Conservation (phyloP, 1,140 invertebrate species). For the Zeugodacus cucurbitae region DNA sequence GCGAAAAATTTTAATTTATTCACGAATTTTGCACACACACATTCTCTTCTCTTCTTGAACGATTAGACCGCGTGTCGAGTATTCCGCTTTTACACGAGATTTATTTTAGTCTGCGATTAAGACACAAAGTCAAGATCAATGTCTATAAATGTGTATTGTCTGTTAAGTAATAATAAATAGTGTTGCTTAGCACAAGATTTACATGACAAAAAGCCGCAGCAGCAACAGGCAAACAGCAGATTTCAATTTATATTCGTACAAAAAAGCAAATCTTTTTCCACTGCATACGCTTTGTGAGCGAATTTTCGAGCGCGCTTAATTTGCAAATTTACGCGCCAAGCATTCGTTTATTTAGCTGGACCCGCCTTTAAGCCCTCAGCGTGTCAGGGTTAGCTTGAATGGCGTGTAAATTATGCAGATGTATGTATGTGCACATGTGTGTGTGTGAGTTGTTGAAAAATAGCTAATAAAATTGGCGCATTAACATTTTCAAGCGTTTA, state of each 20-base stretch:
- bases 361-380: neutral
- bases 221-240: neutral
- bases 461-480: neutral
- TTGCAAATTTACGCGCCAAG: neutral
- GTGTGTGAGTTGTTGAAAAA: neutral
- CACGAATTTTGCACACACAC: too few species aligned
- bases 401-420: neutral
- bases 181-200: neutral
- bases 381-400: neutral
- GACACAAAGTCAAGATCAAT: neutral
- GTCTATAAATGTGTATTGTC: neutral
- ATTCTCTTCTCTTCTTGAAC: neutral
- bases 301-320: neutral
- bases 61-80: neutral
- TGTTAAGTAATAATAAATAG: neutral
- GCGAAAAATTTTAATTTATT: too few species aligned
- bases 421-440: neutral
- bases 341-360: neutral
- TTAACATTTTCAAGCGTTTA: neutral
- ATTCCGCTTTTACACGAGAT: neutral
- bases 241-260: neutral
- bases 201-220: neutral
- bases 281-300: neutral
- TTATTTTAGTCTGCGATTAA: neutral
- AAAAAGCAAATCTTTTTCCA: neutral